Evolutionary conservation across 2,888 invertebrate species (phyloP), one percentile per base, ranked within the genome.

Genomic region (Xestia sexstrigata): DNA sequence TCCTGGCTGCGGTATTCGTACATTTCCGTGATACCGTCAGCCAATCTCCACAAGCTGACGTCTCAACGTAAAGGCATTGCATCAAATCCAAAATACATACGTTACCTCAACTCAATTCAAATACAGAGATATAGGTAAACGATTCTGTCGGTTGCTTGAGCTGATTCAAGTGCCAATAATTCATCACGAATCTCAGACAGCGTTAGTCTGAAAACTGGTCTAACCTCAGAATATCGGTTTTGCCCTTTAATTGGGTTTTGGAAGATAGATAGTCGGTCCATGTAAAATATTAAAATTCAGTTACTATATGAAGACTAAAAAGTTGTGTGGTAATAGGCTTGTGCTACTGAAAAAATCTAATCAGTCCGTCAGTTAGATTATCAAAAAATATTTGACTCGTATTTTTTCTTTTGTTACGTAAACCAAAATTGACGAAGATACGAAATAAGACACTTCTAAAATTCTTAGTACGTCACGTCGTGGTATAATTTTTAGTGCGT

Each of bases 21-120:
- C 63, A 78, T 82, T 82, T 82, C 82, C 82, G 78, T 82, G 68
- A 78, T 82, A 62, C 62, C 70, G 82, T 71, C 82, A 82, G 73
- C 68, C 74, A 58, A 78, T 78, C 70, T 74, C 68, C 63, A 65
- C 82, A 78, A 82, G 58, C 82, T 82, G 82, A 71, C 78, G 74
- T 63, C 47, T 72, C 58, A 45, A 52, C 67, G 78, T 71, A 30
- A 9, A 35, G 55, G 72, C 67, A 77, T 73, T 77, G 73, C 70
- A 70, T 82, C 73, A 78, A 73, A 67, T 20, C 55, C 15, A 70
- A 72, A 63, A 49, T 71, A 71, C 39, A 70, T 70, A 65, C 42
- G 79, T 58, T 70, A 70, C 63, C 30, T 49, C 9, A 55, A 26
- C 23, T 79, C 65, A 58, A 70, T 65, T 42, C 20, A 26, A 79